A percentile compares a stretch with the other conserved stretches of the same genome.
These are phyloP conservation scores for Phrynocephalus forsythii DNA, from an alignment of 2,797 vertebrate genomes.

Conservation along the genomic window DNA sequence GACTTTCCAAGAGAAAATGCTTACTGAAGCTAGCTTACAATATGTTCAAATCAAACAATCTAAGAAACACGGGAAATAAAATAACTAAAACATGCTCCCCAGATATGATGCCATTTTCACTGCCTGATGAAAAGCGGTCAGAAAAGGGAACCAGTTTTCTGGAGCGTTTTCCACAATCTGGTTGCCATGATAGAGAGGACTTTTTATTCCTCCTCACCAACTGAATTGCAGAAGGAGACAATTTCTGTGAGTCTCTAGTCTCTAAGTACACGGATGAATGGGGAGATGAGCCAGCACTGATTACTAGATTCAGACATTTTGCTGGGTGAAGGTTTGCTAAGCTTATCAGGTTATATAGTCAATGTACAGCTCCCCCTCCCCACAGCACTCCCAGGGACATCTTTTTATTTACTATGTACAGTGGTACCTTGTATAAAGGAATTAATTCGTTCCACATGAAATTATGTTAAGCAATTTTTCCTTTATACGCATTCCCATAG, in stretches of 20 bases:
- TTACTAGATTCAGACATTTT: neutral
- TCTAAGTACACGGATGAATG: neutral
- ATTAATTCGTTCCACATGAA: no score
- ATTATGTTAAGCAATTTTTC: no score
- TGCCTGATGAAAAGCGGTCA: neutral
- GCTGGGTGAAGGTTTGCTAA: neutral
- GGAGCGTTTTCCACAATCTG: neutral
- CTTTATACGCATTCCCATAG: no score
- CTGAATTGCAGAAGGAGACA: neutral
- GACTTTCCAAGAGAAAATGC: neutral
- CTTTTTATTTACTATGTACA: neutral
- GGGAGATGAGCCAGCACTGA: neutral
- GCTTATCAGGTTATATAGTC: neutral
- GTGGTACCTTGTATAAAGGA: no score
- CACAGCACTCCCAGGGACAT: neutral
- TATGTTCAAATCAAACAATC: neutral
- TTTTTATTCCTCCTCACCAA: neutral
- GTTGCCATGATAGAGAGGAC: neutral
- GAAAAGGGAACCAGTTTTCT: neutral
- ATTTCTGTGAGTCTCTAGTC: neutral
- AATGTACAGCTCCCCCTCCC: neutral
- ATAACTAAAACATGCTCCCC: neutral
- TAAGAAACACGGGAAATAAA: neutral
- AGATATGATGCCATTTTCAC: neutral
- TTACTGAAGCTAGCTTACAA: neutral